Conservation (phyloP, 2,113 vertebrate genomes). For the Eudorcas thomsonii region DNA sequence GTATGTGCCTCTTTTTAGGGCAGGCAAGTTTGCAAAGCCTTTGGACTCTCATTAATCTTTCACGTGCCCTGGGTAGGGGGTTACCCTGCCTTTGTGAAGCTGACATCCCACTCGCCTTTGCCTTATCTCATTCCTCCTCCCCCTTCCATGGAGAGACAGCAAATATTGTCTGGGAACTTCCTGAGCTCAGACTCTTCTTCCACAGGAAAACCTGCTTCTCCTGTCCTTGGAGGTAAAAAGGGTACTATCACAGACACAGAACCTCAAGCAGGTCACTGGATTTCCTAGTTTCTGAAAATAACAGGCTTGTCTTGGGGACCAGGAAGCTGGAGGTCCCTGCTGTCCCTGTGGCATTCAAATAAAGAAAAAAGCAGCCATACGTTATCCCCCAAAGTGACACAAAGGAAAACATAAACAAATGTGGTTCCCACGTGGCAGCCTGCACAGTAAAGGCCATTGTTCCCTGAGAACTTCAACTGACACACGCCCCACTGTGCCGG, state of each 20-base stretch:
- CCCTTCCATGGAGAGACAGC: not conserved
- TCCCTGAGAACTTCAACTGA: not conserved
- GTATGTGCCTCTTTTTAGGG: not conserved
- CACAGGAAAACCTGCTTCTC: slow-evolving; percentile 33
- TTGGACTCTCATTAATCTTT: not conserved
- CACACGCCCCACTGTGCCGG: slow-evolving; percentile 1
- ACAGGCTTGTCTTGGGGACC: not conserved
- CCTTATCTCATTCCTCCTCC: slow-evolving; percentile 48
- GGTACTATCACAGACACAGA: not conserved
- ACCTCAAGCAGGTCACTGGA: not conserved
- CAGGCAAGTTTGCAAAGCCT: not conserved
- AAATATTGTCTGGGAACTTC: slow-evolving; percentile 51
- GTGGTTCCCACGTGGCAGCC: slow-evolving; percentile 46
- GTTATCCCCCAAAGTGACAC: slow-evolving; percentile 33
- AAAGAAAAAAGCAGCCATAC: not conserved
- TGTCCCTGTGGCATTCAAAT: not conserved
- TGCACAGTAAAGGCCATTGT: slow-evolving; percentile 61
- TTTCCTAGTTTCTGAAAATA: not conserved
- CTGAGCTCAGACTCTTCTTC: slow-evolving; percentile 44
- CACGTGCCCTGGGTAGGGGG: not conserved
- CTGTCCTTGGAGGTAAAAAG: not conserved
- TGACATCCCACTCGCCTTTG: not conserved
- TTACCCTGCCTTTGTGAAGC: not conserved
- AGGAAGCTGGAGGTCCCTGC: not conserved
- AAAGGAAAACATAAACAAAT: slow-evolving; percentile 61